phyloP scores from a whole-genome alignment of 2,113 vertebrate genomes.

The Speoplatyrhinus poulsoni region DNA sequence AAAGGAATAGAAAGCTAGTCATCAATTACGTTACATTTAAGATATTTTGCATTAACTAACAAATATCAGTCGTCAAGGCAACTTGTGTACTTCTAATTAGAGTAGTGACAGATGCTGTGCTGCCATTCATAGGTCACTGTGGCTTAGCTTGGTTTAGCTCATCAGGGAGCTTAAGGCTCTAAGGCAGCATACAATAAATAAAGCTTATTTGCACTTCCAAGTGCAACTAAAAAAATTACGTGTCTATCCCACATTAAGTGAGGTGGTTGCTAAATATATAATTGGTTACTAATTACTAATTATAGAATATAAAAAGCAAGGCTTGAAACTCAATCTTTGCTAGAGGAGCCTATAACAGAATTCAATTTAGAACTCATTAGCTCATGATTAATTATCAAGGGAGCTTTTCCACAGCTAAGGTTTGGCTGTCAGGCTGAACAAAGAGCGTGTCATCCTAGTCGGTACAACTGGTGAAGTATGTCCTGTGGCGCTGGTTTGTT shows the following conservation, averaged over 20 bases:
- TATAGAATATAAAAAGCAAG: neutral
- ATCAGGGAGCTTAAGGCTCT: constrained; percentile 47
- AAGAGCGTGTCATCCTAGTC: constrained; percentile 21
- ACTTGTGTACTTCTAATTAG: constrained; percentile 35
- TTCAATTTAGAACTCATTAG: constrained; percentile 12
- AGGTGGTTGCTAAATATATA: neutral
- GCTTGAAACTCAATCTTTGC: neutral
- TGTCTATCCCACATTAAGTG: neutral
- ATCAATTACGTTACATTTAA: constrained; percentile 19
- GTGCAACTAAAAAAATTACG: constrained; percentile 30
- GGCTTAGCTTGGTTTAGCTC: constrained; percentile 46
- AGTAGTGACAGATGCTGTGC: constrained; percentile 40
- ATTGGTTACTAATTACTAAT: neutral
- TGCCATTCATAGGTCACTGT: constrained; percentile 31
- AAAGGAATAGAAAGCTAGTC: constrained; percentile 16
- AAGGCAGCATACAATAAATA: constrained; percentile 57
- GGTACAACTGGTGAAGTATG: constrained; percentile 16
- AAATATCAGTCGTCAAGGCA: constrained; percentile 14
- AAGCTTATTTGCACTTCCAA: constrained; percentile 58
- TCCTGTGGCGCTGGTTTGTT: constrained; percentile 29
- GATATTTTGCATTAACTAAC: neutral
- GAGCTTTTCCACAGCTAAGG: constrained; percentile 7
- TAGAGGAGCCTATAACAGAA: neutral
- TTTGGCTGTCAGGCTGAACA: constrained; percentile 11
- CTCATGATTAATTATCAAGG: constrained; percentile 12